Base-by-base conservation (phyloP, 30 jellyfish, hydroid and myxozoan species). In the Chrysaora quinquecirrha region DNA sequence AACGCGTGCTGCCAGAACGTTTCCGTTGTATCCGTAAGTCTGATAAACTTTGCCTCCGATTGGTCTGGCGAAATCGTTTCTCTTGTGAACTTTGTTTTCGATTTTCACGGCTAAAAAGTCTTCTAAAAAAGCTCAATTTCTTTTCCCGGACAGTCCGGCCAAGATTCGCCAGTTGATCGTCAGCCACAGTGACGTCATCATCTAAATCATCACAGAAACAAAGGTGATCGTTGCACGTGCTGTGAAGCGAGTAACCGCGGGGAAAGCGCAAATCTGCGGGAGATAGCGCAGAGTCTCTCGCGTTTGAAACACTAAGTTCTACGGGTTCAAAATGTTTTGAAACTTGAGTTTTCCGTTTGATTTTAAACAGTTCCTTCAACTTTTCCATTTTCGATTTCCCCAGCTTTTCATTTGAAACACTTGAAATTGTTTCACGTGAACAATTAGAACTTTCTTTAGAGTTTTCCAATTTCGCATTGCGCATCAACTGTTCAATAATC, bases 1-100 rank as follows among this genome's bases (percentile, higher is more conserved):
- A 84, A 22, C 95, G 87, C 9, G 95, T 84, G 34, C 95, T 84
- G 16, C 84, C 84, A 56, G 95, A 73, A 28, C 95, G 80, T 14
- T 84, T 73, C 30, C 83, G 68, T n/a, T 86, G 82, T 48, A 84
- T 23, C 1, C 46, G 68, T 6, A 76, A 38, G 16, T 63, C 87
- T n/a, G 88, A 3, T 34, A 33, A 79, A 23, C 67, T 10, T 28
- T 64, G 86, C 14, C 88, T 71, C 3, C 95, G 71, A 9, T 52
- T 14, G 0, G 80, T 76, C 22, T 21, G 34, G 1, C 25, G 11
- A n/a, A 67, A 31, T 38, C 77, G 64, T 1, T 50, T 49, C 11
- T 43, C 12, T 24, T 10, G 25, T 1, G 70, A 23, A 35, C 38
- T 33, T 11, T 35, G 58, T 9, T 54, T 60, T 1, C 60, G 30